Base-by-base conservation (phyloP, 2,888 invertebrate genomes). In the Nematopogon swammerdamellus region DNA sequence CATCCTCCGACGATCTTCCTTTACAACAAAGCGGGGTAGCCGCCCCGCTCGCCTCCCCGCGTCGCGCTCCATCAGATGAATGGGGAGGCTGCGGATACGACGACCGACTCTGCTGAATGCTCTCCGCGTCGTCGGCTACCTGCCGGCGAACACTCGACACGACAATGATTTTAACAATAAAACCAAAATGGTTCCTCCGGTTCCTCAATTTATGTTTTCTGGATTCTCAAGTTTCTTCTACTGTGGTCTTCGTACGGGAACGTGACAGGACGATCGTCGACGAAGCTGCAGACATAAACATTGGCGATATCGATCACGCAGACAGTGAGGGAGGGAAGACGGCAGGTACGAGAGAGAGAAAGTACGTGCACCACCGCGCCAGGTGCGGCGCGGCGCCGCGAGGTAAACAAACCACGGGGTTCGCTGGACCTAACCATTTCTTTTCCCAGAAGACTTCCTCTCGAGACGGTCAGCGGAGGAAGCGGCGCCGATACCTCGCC, bases 351-450 rank as follows among this genome's bases (percentile, higher is more conserved):
- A 67, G 70, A 72, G 51, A 52, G 55, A 55, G 71, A 62, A 61
- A 65, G 68, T 73, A 68, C 61, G 61, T 36, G 36, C 36, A 36
- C 36, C 36, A 14, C 36, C 36, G 25, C 25, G 5, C 25, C 25
- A 4, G 25, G 5, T 25, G 5, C 10, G 11, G 36, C 36, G 36
- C 36, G 36, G 36, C 72, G 68, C 67, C 67, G 68, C 75, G 74
- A 76, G 72, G 74, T 76, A 79, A 77, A 77, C 77, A 79, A 77
- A 77, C 73, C 65, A 59, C 67, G 66, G 67, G 70, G 73, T 76
- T 70, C 77, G 76, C 77, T 76, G 76, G 73, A 67, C 77, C 77
- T 79, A 68, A 79, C 77, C 77, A 79, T 79, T 77, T 77, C 62
- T 75, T 73, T 70, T 68, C 6, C 3, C 8, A 4, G 36, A 14